These are phyloP conservation scores for Lophius piscatorius DNA, from an alignment of 2,113 vertebrate genomes.

Conservation along the genomic window DNA sequence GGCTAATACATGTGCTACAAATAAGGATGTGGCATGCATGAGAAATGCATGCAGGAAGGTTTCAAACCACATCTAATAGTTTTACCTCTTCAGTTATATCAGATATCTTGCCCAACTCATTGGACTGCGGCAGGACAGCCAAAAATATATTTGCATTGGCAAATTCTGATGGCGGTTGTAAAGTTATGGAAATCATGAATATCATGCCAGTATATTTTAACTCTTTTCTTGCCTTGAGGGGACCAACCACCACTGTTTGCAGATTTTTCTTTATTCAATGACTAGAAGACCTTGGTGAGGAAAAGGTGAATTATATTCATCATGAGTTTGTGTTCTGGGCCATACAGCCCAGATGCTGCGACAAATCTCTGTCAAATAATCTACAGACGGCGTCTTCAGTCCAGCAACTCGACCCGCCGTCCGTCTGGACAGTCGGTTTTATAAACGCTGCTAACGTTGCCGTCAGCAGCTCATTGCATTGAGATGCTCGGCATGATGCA, in stretches of 20 bases:
- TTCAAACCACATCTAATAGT: not conserved
- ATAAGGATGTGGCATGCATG: too few species aligned
- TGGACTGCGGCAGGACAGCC: conserved; percentile 8
- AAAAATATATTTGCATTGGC: conserved; percentile 41
- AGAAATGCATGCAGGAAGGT: too few species aligned
- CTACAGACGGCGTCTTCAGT: not conserved
- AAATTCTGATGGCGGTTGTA: conserved; percentile 17
- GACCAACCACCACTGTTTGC: conserved; percentile 17
- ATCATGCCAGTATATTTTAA: conserved; percentile 23
- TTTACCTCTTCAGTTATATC: conserved; percentile 33
- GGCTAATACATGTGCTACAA: not conserved
- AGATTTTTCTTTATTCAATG: conserved; percentile 5
- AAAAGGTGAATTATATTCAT: conserved; percentile 26
- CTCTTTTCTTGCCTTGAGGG: conserved; percentile 11
- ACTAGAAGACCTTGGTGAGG: conserved; percentile 1
- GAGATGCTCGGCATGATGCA: too few species aligned
- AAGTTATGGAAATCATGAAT: conserved; percentile 31
- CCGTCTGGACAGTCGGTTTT: too few species aligned
- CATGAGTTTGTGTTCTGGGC: conserved; percentile 13
- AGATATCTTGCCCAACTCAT: conserved; percentile 23
- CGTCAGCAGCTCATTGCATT: too few species aligned
- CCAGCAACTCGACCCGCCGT: too few species aligned
- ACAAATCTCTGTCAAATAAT: conserved; percentile 7
- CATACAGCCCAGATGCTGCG: conserved; percentile 35
- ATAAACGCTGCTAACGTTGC: too few species aligned